Evolutionary conservation across 2,888 invertebrate genomes (phyloP), one percentile per base, ranked within the genome.

Genomic region (Papilio elwesi): DNA sequence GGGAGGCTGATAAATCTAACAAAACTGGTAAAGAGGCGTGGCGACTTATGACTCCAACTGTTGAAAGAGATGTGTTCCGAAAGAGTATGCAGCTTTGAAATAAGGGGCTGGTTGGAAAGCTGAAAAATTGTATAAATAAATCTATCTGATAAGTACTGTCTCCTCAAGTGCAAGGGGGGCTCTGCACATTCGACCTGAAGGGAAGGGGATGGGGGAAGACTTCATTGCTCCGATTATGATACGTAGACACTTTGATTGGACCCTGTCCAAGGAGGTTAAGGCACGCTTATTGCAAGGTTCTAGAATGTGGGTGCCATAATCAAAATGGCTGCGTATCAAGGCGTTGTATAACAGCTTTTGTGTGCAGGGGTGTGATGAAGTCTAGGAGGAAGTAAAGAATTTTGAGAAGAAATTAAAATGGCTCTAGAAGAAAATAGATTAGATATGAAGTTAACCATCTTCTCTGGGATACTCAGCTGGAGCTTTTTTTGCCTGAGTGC

Each of bases 391-490:
- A n/a, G n/a, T n/a, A n/a, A 38, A 47, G n/a, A n/a, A 13, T 52
- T 36, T 7, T 48, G 38, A 15, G 12, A n/a, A 47, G n/a, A 15
- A 16, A 73, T 62, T 6, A 8, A 7, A 12, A 75, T 68, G 15
- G 59, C 26, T 13, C 74, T 16, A n/a, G n/a, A 12, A n/a, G 68
- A 66, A 0, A 81, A 26, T 0, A 78, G 8, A 13, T 78, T 76
- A 11, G 43, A 71, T 11, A 79, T 77, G 49, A 77, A 76, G 6
- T 73, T 53, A 9, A 68, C 36, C n/a, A 79, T 16, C 74, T 62
- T 79, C 70, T 8, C 74, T 16, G 81, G 80, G 10, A 81, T 62
- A 15, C 72, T 78, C 74, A 82, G 76, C n/a, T 77, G 51, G 2
- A 64, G 70, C 64, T 80, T n/a, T 69, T 79, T 81, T 6, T 76